A percentile compares a stretch with the other conserved stretches of the same genome.
Evolutionary conservation across 2,888 invertebrate genomes (phyloP).

Genomic region (Calameuta idolon): DNA sequence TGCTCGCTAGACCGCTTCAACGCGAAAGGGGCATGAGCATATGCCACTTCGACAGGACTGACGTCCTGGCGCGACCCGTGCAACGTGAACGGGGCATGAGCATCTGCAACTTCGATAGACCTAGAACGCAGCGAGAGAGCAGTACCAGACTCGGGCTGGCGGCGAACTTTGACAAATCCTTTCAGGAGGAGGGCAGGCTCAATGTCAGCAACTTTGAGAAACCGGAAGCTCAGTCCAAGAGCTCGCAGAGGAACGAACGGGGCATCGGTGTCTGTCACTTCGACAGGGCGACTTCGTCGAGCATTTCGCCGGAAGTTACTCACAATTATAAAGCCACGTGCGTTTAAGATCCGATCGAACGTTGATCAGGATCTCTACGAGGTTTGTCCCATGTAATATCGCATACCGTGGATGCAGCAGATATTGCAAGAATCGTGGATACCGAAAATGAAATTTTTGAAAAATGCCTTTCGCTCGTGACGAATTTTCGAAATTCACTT

Average conservation of each 20-base stretch:
- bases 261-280: slow-evolving; percentile 21
- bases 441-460: not conserved
- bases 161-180: not conserved
- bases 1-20: slow-evolving; percentile 45
- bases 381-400: not conserved
- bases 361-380: slow-evolving; percentile 1
- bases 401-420: not conserved
- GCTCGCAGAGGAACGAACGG: slow-evolving; percentile 10
- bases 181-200: not conserved
- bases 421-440: not conserved
- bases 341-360: slow-evolving; percentile 37
- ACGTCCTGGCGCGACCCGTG: slow-evolving; percentile 43
- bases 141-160: not conserved
- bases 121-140: not conserved
- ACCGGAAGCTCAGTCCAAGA: slow-evolving; percentile 4
- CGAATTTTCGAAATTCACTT: not conserved
- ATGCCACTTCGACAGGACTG: slow-evolving; percentile 51
- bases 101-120: slow-evolving; percentile 21
- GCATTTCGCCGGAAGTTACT: slow-evolving; percentile 52
- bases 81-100: slow-evolving; percentile 26
- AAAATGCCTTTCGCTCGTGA: not conserved
- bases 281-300: slow-evolving; percentile 46
- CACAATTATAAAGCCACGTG: slow-evolving; percentile 58
- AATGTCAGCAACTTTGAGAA: not conserved
- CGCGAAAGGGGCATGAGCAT: slow-evolving; percentile 51